These are phyloP conservation scores for Andrena chrysosceles DNA, from an alignment of 2,888 invertebrate genomes.

Conservation along the genomic window DNA sequence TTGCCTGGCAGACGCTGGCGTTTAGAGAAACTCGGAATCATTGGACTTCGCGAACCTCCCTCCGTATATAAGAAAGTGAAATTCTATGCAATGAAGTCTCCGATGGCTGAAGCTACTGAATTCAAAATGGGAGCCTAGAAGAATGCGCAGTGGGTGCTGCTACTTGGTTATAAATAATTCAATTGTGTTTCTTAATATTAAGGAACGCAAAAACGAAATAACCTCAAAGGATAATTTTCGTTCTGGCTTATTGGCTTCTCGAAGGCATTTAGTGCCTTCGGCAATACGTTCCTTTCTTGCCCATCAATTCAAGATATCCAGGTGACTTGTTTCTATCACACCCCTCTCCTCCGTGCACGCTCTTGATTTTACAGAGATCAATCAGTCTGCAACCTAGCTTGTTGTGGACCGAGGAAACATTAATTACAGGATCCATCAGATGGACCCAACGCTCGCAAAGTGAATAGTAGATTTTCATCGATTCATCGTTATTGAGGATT, in stretches of 20 bases:
- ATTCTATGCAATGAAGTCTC: too few species aligned
- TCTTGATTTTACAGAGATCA: not conserved
- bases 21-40: not conserved
- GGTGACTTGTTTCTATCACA: not conserved
- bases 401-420: not conserved
- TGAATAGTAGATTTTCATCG: conserved; percentile 11
- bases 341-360: not conserved
- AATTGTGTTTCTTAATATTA: too few species aligned
- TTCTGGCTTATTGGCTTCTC: not conserved
- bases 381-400: not conserved
- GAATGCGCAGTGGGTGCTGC: too few species aligned
- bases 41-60: not conserved
- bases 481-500: not conserved
- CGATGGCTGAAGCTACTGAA: too few species aligned
- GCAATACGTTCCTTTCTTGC: not conserved
- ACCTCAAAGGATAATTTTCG: not conserved
- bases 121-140: too few species aligned
- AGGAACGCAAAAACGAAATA: not conserved
- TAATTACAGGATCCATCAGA: conserved; percentile 14
- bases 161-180: too few species aligned
- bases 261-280: not conserved
- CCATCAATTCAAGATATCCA: not conserved
- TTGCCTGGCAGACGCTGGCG: not conserved
- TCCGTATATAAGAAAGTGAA: not conserved
- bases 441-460: not conserved